These are phyloP conservation scores for Sarcophaga caerulescens DNA, from an alignment of 2,888 invertebrate species.

Conservation along the genomic window DNA sequence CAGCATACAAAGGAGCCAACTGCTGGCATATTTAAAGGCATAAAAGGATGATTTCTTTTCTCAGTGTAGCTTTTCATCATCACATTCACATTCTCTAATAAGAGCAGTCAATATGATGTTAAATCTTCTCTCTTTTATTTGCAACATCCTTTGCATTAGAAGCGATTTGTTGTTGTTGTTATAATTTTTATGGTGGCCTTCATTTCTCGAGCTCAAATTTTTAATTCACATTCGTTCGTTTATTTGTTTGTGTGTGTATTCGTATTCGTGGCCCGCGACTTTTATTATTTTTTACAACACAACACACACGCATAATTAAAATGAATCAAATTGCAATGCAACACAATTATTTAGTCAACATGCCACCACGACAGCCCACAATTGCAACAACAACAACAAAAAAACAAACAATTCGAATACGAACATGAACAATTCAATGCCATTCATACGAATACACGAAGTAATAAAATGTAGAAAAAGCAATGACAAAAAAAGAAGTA, in stretches of 20 bases:
- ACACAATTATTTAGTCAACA: constrained; percentile 47
- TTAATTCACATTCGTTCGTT: constrained; percentile 23
- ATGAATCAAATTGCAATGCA: constrained; percentile 68
- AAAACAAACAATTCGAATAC: neutral
- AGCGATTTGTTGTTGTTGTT: constrained; percentile 23
- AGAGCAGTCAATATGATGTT: constrained; percentile 46
- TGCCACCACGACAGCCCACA: constrained; percentile 33
- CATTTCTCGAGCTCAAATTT: constrained; percentile 34
- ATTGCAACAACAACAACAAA: constrained; percentile 20
- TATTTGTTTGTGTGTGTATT: neutral
- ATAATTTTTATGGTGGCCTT: constrained; percentile 54
- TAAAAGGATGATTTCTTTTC: neutral
- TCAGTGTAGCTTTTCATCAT: neutral
- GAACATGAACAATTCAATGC: neutral
- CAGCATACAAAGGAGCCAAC: no score
- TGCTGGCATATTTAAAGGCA: no score
- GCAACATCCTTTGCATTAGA: constrained; percentile 8
- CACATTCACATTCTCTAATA: constrained; percentile 56
- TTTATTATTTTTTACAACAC: constrained; percentile 17
- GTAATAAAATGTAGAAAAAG: constrained; percentile 31
- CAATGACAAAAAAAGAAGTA: no score
- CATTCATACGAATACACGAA: neutral
- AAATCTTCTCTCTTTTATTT: neutral
- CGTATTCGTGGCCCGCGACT: neutral
- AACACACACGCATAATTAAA: constrained; percentile 70